Conservation (phyloP, 2,113 vertebrate species). For the Bettongia penicillata region DNA sequence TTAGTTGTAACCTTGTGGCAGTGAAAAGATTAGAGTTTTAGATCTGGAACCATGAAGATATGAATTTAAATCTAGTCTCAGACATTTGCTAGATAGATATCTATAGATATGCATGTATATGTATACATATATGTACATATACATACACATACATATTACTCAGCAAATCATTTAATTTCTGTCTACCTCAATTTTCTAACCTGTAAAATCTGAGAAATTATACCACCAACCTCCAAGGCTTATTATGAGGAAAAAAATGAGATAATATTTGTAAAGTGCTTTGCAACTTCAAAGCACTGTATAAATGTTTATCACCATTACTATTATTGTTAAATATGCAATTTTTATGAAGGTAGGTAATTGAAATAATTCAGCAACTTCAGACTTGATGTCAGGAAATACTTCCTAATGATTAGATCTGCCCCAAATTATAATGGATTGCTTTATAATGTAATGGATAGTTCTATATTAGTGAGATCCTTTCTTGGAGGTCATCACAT, state of each 20-base stretch:
- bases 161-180: neutral
- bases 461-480: neutral
- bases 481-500: neutral
- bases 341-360: neutral
- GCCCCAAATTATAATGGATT: neutral
- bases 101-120: too few species aligned
- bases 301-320: neutral
- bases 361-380: neutral
- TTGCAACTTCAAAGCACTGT: neutral
- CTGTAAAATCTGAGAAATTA: neutral
- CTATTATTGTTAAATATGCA: neutral
- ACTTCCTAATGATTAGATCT: neutral
- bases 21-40: neutral
- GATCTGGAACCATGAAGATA: neutral
- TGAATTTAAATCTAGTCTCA: neutral
- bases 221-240: neutral
- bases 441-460: neutral
- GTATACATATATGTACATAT: too few species aligned
- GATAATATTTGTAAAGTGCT: neutral
- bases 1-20: neutral
- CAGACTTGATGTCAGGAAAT: neutral
- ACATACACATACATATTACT: neutral
- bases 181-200: neutral
- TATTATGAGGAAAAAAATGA: neutral
- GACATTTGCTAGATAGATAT: neutral